These are phyloP conservation scores for Platycheirus albimanus DNA, from an alignment of 2,888 invertebrate genomes.

Conservation along the genomic window DNA sequence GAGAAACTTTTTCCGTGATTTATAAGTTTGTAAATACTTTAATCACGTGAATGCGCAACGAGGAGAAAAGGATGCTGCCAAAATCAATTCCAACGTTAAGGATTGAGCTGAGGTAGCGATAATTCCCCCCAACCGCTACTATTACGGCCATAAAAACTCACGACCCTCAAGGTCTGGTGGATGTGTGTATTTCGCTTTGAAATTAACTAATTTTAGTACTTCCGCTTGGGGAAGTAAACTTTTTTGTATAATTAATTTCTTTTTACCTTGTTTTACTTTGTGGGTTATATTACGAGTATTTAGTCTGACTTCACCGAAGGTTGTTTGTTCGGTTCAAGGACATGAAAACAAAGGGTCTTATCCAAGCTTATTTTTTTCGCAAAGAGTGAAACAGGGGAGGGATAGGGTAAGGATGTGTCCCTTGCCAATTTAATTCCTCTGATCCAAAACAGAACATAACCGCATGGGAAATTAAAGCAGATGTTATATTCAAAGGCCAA, in stretches of 20 bases:
- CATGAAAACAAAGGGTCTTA: background rate
- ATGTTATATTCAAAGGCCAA: background rate
- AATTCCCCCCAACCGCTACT: background rate
- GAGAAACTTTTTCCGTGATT: constrained; percentile 26
- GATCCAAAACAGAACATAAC: background rate
- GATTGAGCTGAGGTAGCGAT: background rate
- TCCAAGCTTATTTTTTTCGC: background rate
- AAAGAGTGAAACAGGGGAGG: too few relatives aligned
- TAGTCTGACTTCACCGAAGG: constrained; percentile 19
- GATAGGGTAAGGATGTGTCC: background rate
- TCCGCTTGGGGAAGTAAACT: background rate
- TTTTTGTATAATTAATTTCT: background rate
- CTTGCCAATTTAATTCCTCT: background rate
- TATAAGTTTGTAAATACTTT: background rate
- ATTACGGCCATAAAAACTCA: background rate
- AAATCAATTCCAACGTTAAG: constrained; percentile 5
- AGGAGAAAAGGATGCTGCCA: background rate
- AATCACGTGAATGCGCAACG: background rate
- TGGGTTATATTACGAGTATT: constrained; percentile 3
- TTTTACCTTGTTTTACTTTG: background rate
- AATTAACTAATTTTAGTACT: constrained; percentile 10
- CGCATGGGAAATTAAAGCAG: background rate
- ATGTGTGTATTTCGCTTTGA: constrained; percentile 4
- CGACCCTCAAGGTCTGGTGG: background rate
- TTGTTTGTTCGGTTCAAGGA: constrained; percentile 41